A percentile compares a stretch with the other conserved stretches of the same genome.
phyloP scores from a whole-genome alignment of 2,113 vertebrate species.

The Brachyhypopomus gauderio region DNA sequence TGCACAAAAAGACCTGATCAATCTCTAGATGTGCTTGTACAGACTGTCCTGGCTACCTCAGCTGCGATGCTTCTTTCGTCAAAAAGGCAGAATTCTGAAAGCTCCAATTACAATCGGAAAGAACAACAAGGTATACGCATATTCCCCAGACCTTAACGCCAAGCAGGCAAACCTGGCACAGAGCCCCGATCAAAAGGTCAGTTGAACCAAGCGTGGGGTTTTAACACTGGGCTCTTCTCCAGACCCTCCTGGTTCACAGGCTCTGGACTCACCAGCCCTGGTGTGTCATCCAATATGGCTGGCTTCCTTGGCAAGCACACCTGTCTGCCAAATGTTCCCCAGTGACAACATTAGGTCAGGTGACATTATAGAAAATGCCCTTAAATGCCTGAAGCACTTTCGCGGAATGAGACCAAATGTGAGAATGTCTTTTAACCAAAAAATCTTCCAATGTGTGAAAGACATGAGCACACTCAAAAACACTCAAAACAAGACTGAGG shows the following conservation, averaged over 20 bases:
- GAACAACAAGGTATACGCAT: not conserved
- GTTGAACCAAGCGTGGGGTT: constrained; percentile 24
- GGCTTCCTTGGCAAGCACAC: constrained; percentile 34
- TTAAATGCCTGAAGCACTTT: constrained; percentile 16
- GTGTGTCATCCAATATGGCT: constrained; percentile 26
- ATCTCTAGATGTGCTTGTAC: no score
- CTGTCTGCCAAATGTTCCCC: constrained; percentile 34
- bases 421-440: not conserved
- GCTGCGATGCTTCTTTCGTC: not conserved
- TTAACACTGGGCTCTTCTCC: constrained; percentile 31
- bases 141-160: constrained; percentile 16
- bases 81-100: no score
- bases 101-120: not conserved
- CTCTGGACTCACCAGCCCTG: not conserved
- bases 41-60: not conserved
- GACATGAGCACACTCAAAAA: not conserved
- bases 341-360: constrained; percentile 33
- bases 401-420: not conserved
- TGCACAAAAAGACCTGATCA: no score
- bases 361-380: constrained; percentile 34
- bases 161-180: not conserved
- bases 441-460: not conserved
- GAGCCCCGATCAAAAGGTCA: constrained; percentile 28
- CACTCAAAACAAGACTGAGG: not conserved
- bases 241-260: constrained; percentile 23